Evolutionary conservation across 2,888 invertebrate genomes (phyloP).

Genomic region (Itoplectis maculator): DNA sequence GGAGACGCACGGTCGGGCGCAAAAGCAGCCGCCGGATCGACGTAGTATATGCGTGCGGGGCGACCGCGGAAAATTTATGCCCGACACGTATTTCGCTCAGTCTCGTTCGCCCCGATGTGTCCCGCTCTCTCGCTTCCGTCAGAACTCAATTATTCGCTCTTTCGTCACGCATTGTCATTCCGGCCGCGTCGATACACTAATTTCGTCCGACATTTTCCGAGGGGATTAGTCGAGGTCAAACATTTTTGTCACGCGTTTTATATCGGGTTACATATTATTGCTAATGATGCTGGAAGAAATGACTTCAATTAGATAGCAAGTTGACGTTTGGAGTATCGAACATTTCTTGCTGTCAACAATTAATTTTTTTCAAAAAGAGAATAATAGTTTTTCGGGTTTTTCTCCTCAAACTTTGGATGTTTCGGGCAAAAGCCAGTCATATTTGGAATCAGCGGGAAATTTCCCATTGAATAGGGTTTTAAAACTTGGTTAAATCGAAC

Average conservation of each 20-base stretch:
- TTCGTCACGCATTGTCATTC: neutral
- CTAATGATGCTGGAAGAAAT: too few relatives aligned
- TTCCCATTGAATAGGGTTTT: too few relatives aligned
- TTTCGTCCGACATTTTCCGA: neutral
- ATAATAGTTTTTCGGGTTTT: neutral
- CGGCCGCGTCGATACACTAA: neutral
- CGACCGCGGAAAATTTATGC: slow-evolving; percentile 24
- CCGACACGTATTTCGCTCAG: slow-evolving; percentile 5
- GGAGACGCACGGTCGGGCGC: neutral
- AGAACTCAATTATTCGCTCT: neutral
- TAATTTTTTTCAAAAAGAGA: too few relatives aligned
- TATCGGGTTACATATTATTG: too few relatives aligned
- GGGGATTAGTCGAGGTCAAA: neutral
- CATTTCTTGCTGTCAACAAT: too few relatives aligned
- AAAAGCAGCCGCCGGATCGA: slow-evolving; percentile 1
- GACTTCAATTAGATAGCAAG: too few relatives aligned
- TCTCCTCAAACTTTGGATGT: too few relatives aligned
- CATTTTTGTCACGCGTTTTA: too few relatives aligned
- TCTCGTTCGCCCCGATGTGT: neutral
- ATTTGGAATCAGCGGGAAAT: too few relatives aligned
- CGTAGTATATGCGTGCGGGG: neutral
- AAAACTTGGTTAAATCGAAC: too few relatives aligned
- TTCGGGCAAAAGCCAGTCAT: too few relatives aligned
- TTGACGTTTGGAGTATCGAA: too few relatives aligned
- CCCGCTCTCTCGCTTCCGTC: neutral